Conservation (phyloP, 2,797 vertebrate genomes). For the Eutrigla gurnardus region DNA sequence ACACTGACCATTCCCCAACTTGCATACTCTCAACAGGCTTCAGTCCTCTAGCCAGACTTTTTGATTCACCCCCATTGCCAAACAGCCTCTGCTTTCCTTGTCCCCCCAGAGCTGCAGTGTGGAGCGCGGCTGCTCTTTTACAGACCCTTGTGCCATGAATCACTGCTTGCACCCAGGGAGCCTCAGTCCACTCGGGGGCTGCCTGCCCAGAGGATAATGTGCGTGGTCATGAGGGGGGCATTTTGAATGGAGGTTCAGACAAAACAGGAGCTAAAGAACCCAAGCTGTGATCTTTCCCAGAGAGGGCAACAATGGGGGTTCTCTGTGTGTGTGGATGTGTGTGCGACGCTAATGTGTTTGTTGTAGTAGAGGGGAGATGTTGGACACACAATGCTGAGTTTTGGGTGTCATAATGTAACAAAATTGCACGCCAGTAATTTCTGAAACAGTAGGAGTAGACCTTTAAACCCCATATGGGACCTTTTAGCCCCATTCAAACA, state of each 20-base stretch:
- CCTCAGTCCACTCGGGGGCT: conserved; percentile 73
- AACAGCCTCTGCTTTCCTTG: conserved; percentile 71
- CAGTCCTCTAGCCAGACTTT: conserved; percentile 64
- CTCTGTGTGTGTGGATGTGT: conserved; percentile 25
- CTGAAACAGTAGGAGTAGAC: conserved; percentile 71
- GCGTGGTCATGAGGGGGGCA: conserved; percentile 75
- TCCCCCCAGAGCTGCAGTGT: conserved; percentile 59
- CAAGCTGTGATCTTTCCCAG: conserved; percentile 77
- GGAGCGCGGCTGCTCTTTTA: conserved; percentile 79
- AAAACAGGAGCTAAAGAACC: conserved; percentile 78
- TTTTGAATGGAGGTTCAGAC: conserved; percentile 78
- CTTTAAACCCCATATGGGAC: conserved; percentile 65
- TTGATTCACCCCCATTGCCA: conserved; percentile 67
- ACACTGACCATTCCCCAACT: conserved; percentile 42
- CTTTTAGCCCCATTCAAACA: conserved; percentile 65
- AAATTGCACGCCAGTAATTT: conserved; percentile 70
- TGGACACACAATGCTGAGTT: conserved; percentile 66
- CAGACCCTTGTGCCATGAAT: conserved; percentile 80
- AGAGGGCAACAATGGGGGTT: conserved; percentile 61
- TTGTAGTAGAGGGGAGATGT: conserved; percentile 49
- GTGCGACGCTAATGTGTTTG: conserved; percentile 54
- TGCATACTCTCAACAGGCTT: conserved; percentile 60
- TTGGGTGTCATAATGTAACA: conserved; percentile 65
- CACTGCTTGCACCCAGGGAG: conserved; percentile 75
- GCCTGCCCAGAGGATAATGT: conserved; percentile 71